Conservation (phyloP, 2,888 invertebrate species). For the Lasioglossum leucozonium region DNA sequence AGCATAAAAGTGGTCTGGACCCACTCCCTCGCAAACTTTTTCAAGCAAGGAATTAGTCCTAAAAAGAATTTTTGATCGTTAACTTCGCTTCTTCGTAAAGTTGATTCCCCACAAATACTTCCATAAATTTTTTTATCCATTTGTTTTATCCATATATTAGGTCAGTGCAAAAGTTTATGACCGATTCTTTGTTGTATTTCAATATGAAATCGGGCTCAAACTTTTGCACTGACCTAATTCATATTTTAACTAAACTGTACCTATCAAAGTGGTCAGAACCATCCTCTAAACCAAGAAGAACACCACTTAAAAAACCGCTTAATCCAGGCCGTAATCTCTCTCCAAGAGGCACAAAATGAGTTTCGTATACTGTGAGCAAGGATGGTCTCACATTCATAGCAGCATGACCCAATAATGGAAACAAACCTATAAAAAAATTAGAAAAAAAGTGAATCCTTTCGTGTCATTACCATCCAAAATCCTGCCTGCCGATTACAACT, state of each 20-base stretch:
- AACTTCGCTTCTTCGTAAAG: background rate
- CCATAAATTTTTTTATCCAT: background rate
- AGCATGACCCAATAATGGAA: conserved; percentile 94
- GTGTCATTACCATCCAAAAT: background rate
- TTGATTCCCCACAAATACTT: background rate
- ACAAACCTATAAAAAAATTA: conserved; percentile 87
- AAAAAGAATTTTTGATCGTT: conserved; percentile 59
- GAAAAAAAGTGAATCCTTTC: background rate
- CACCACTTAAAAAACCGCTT: conserved; percentile 94
- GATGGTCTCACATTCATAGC: conserved; percentile 95
- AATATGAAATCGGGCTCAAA: background rate
- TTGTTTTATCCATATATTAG: background rate
- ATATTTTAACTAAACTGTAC: conserved; percentile 81
- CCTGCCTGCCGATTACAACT: conserved; percentile 48
- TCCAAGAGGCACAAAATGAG: conserved; percentile 93
- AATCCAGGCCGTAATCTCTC: conserved; percentile 91
- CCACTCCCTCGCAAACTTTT: conserved; percentile 91
- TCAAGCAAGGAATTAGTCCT: conserved; percentile 88
- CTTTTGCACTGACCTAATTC: background rate
- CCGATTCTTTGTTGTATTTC: background rate
- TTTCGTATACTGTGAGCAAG: conserved; percentile 93
- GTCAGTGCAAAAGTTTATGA: background rate
- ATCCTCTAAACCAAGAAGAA: conserved; percentile 94
- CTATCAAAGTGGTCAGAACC: conserved; percentile 93
- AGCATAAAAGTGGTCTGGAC: conserved; percentile 92